Percentiles rank a stretch among this genome's conserved stretches.
Evolutionary conservation across 1,140 invertebrate genomes (phyloP).

Genomic region (Drosophila biarmipes): DNA sequence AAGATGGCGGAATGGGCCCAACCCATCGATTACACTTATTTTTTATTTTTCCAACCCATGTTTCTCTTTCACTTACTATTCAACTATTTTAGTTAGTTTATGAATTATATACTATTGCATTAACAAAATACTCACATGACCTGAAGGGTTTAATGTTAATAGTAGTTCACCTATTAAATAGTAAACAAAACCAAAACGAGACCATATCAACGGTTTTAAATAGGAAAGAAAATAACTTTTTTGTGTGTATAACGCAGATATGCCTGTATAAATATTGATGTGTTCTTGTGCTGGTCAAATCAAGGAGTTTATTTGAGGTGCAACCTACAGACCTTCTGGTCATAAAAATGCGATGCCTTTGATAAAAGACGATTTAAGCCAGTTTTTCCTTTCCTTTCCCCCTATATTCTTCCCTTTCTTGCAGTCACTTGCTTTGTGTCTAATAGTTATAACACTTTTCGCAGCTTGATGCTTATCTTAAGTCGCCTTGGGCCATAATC

Average conservation of each 20-base stretch:
- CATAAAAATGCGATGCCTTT: conserved; percentile 3
- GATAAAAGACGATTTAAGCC: background rate
- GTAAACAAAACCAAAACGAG: too few species aligned
- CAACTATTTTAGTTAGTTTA: too few species aligned
- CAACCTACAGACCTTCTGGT: conserved; percentile 4
- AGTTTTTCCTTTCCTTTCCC: background rate
- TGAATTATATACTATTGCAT: too few species aligned
- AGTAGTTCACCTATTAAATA: too few species aligned
- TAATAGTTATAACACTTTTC: conserved; percentile 27
- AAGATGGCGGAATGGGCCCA: too few species aligned
- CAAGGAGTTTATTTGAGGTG: conserved; percentile 34
- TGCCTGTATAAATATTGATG: conserved; percentile 6
- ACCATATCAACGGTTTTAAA: too few species aligned
- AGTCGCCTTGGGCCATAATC: conserved; percentile 36
- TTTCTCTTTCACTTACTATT: too few species aligned
- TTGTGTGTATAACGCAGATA: background rate
- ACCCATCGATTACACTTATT: too few species aligned
- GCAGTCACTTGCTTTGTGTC: conserved; percentile 10
- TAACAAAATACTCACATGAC: too few species aligned
- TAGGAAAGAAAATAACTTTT: too few species aligned
- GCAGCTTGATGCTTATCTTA: conserved; percentile 27
- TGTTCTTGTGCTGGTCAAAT: conserved; percentile 14
- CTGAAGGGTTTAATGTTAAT: too few species aligned
- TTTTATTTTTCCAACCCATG: too few species aligned
- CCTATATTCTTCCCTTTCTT: background rate